Evolutionary conservation across 2,113 vertebrate genomes (phyloP).

Genomic region (Xiphophorus maculatus): DNA sequence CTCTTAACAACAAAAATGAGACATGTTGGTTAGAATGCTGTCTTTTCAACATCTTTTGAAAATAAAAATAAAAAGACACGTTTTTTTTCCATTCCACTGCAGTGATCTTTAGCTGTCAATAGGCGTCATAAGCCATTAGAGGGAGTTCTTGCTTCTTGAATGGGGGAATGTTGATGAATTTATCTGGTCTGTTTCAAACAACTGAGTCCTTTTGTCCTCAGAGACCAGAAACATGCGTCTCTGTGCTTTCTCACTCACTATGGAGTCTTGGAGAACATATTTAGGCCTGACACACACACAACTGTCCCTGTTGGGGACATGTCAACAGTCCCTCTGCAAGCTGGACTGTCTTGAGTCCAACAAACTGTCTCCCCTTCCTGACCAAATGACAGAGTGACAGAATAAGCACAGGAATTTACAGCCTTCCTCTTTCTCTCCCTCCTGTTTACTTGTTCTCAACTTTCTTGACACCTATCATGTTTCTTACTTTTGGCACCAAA

Average conservation of each 20-base stretch:
- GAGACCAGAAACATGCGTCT: not conserved
- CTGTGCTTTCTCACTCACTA: not conserved
- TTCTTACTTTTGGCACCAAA: conserved; percentile 26
- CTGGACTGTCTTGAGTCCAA: conserved; percentile 12
- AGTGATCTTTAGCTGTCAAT: conserved; percentile 1
- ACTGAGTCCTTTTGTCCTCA: not conserved
- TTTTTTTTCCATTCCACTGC: not conserved
- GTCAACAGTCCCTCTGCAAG: conserved; percentile 7
- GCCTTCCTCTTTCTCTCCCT: not conserved
- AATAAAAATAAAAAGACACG: not conserved
- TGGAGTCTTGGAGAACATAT: not conserved
- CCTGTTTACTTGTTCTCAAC: conserved; percentile 12
- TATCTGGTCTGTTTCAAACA: not conserved
- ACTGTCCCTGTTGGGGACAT: not conserved
- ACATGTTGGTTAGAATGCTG: not conserved
- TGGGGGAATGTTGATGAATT: not conserved
- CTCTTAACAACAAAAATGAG: not conserved
- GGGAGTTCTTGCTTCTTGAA: not conserved
- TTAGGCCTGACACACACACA: not conserved
- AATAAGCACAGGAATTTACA: not conserved
- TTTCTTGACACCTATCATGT: conserved; percentile 29
- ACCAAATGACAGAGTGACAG: conserved; percentile 9
- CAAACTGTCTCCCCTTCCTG: not conserved
- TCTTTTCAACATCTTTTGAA: too few species aligned
- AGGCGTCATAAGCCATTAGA: conserved; percentile 32